Percentiles rank a stretch among this genome's conserved stretches.
phyloP scores from a whole-genome alignment of 2,888 invertebrate genomes.

The Spisula solida region DNA sequence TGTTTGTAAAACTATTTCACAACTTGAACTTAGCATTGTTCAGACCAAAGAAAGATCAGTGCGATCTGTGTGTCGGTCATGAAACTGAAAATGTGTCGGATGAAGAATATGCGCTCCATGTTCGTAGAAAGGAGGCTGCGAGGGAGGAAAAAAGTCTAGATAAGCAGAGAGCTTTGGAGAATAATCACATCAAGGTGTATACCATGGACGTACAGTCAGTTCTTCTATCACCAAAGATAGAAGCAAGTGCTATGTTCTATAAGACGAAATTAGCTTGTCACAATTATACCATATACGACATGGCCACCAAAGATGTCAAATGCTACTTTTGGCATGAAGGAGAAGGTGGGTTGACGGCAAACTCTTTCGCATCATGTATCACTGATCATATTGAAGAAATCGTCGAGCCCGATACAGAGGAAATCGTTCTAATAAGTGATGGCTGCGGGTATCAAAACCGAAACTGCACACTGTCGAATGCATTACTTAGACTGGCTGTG shows the following conservation, averaged over 20 bases:
- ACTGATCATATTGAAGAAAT: background rate
- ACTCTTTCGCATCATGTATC: background rate
- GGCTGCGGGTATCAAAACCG: background rate
- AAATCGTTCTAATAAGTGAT: background rate
- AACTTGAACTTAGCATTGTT: slow-evolving; percentile 31
- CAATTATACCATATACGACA: background rate
- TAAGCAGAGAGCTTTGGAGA: background rate
- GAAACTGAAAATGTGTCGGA: background rate
- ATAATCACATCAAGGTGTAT: background rate
- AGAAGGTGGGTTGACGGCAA: background rate
- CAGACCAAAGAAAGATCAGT: slow-evolving; percentile 29
- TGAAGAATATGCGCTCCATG: background rate
- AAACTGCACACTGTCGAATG: background rate
- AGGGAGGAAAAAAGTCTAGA: background rate
- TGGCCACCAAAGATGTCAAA: background rate
- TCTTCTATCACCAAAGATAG: background rate
- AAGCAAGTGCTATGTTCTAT: background rate
- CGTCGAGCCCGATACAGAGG: background rate
- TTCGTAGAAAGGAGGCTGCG: background rate
- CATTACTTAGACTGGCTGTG: background rate
- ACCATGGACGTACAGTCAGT: background rate
- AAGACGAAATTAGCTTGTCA: background rate
- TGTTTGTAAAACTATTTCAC: slow-evolving; percentile 7
- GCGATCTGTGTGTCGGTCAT: background rate
- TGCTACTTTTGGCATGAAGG: background rate